These are phyloP conservation scores for Sepioteuthis lessoniana DNA, from an alignment of 2,888 invertebrate species.

Conservation along the genomic window DNA sequence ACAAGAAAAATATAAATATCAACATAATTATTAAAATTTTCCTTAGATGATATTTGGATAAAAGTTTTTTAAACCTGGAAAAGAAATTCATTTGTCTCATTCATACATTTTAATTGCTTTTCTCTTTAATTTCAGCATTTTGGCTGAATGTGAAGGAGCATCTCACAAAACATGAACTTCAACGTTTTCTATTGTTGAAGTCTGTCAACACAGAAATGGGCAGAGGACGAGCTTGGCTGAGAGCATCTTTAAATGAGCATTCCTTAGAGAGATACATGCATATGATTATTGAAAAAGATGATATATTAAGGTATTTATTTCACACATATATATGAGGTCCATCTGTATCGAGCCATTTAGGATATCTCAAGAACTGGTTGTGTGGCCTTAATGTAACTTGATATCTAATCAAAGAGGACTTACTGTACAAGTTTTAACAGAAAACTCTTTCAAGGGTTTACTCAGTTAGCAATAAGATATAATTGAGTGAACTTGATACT, in stretches of 20 bases:
- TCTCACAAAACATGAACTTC: conserved; percentile 82
- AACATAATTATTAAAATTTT: not conserved
- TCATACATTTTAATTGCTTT: not conserved
- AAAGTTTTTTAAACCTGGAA: not conserved
- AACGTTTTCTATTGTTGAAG: conserved; percentile 83
- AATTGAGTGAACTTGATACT: too few species aligned
- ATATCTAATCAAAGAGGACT: too few species aligned
- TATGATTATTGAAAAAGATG: conserved; percentile 82
- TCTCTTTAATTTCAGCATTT: conserved; percentile 68
- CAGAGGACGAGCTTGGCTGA: conserved; percentile 89
- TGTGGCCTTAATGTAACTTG: too few species aligned
- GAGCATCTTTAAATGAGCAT: conserved; percentile 91
- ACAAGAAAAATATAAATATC: not conserved
- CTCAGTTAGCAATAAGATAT: too few species aligned
- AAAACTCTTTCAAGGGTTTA: too few species aligned
- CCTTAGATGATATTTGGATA: not conserved
- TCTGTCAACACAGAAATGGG: conserved; percentile 84
- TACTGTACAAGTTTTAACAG: too few species aligned
- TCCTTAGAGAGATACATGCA: conserved; percentile 86
- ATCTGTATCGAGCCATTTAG: too few species aligned
- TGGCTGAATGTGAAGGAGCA: conserved; percentile 78
- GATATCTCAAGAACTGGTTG: too few species aligned
- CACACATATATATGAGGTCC: too few species aligned
- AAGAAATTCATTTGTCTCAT: not conserved
- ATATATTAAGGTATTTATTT: conserved; percentile 77